phyloP scores from a whole-genome alignment of 2,113 vertebrate species.

The Bubo blakistoni region DNA sequence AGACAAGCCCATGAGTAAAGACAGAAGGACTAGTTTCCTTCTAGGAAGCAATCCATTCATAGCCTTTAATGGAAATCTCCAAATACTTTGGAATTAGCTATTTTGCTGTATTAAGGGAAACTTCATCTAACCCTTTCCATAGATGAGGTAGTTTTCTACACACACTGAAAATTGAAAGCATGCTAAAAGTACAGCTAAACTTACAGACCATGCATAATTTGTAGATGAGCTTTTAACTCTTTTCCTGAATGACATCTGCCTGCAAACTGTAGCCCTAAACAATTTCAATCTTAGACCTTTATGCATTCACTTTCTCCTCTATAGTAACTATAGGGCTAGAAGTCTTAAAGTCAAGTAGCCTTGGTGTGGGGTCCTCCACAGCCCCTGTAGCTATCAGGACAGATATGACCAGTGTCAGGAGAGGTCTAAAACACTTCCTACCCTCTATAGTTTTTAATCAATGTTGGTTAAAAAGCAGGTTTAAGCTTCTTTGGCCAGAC shows the following conservation, averaged over 20 bases:
- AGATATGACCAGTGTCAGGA: background rate
- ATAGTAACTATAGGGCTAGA: accelerated
- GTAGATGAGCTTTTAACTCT: background rate
- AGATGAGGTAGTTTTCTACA: background rate
- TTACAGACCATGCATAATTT: background rate
- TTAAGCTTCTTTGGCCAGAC: background rate
- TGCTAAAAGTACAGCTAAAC: background rate
- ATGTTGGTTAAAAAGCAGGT: background rate
- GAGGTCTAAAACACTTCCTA: background rate
- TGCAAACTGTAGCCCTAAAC: background rate
- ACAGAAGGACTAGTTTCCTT: background rate
- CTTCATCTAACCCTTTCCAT: background rate
- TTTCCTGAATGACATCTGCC: background rate
- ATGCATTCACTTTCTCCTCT: background rate
- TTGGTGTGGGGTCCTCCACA: background rate
- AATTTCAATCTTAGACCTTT: background rate
- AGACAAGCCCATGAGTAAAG: background rate
- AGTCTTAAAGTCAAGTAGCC: background rate
- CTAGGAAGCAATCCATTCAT: background rate
- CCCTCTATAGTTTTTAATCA: background rate
- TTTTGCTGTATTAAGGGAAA: background rate
- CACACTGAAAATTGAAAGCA: background rate
- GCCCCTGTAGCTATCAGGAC: background rate
- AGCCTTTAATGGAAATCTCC: background rate
- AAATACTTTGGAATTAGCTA: background rate